Conservation (phyloP, 2,888 invertebrate genomes). For the Xanthia togata region DNA sequence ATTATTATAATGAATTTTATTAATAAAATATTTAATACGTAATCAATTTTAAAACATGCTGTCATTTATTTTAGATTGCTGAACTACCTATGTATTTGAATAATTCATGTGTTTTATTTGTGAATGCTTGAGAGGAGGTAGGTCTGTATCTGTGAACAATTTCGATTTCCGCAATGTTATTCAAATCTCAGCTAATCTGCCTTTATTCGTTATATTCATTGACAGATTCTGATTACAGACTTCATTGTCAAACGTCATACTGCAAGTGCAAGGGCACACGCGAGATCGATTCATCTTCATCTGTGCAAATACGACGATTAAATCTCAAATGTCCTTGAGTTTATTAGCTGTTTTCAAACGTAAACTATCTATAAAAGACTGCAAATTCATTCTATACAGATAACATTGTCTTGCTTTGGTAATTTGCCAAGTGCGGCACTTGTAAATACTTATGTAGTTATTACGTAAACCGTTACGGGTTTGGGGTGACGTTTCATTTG, state of each 20-base stretch:
- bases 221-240: slow-evolving; percentile 26
- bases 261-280: slow-evolving; percentile 53
- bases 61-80: not conserved
- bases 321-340: slow-evolving; percentile 33
- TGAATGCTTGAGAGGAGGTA: not conserved
- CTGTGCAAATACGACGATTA: slow-evolving; percentile 36
- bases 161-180: not conserved
- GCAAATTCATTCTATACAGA: slow-evolving; percentile 10
- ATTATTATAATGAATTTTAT: not conserved
- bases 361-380: not conserved
- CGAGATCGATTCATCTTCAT: slow-evolving; percentile 48
- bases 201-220: slow-evolving; percentile 17
- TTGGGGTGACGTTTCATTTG: slow-evolving; percentile 34
- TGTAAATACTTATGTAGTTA: slow-evolving; percentile 5
- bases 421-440: slow-evolving; percentile 36
- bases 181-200: not conserved
- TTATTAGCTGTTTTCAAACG: slow-evolving; percentile 13
- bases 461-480: slow-evolving; percentile 32
- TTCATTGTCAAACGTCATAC: slow-evolving; percentile 24
- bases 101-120: not conserved
- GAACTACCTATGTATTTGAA: not conserved
- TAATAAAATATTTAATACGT: not conserved
- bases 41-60: slow-evolving; percentile 2
- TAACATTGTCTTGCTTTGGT: slow-evolving; percentile 25
- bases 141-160: not conserved